phyloP scores from a whole-genome alignment of 2,113 vertebrate genomes.

The Peromyscus leucopus region DNA sequence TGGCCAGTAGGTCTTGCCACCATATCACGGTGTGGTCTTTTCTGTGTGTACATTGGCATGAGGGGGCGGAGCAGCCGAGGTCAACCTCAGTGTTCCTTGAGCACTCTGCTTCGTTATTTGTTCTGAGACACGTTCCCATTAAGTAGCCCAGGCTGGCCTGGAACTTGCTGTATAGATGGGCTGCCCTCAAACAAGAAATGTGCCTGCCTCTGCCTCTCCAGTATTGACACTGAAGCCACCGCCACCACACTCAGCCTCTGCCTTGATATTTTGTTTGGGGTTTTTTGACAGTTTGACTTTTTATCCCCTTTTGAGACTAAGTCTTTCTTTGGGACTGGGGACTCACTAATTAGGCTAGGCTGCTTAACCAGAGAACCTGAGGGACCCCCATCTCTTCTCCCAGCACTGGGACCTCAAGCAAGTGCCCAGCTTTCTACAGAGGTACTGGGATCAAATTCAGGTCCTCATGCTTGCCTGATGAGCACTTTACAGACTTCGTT shows the following conservation, averaged over 20 bases:
- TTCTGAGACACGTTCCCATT: not conserved
- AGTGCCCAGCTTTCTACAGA: not conserved
- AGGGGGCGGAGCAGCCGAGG: not conserved
- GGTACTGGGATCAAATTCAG: not conserved
- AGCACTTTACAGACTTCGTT: not conserved
- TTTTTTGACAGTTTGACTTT: not conserved
- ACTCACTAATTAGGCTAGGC: not conserved
- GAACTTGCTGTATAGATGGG: not conserved
- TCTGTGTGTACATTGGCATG: not conserved
- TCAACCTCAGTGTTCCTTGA: not conserved
- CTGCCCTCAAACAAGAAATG: not conserved
- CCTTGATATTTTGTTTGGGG: not conserved
- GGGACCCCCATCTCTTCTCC: not conserved
- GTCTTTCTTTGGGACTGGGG: not conserved
- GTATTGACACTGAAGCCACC: not conserved
- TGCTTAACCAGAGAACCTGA: not conserved
- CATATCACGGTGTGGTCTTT: too few species aligned
- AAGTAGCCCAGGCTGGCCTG: not conserved
- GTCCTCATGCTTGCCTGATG: not conserved
- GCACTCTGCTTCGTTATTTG: not conserved
- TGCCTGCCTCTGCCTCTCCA: not conserved
- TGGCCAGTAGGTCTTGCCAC: too few species aligned
- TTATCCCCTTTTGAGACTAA: not conserved
- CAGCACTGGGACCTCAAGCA: not conserved
- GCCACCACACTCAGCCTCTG: not conserved